phyloP scores from a whole-genome alignment of 2,797 vertebrate species.

The Gastrophryne carolinensis region DNA sequence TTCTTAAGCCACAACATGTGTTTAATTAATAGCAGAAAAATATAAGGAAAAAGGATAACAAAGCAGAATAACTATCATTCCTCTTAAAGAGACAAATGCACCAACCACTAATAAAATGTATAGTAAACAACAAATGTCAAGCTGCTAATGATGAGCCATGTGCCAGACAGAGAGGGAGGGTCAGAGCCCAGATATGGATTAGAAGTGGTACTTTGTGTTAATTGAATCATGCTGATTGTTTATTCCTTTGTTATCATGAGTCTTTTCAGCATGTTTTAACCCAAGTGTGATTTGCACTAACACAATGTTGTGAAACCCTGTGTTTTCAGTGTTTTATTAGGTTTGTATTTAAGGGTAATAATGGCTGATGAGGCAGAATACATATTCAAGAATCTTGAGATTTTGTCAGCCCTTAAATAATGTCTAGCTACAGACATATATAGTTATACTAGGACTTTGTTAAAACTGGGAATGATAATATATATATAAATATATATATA shows the following conservation, averaged over 20 bases:
- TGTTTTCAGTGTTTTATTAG: not conserved
- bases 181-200: not conserved
- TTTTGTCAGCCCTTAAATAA: not conserved
- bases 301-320: not conserved
- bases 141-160: not conserved
- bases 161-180: not conserved
- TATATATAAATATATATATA: too few species aligned
- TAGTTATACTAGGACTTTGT: too few species aligned
- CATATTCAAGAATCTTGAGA: not conserved
- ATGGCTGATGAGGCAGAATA: not conserved
- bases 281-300: not conserved
- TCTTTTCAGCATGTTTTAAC: not conserved
- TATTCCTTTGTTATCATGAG: not conserved
- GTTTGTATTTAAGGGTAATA: not conserved
- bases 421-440: too few species aligned
- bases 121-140: not conserved
- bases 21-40: too few species aligned
- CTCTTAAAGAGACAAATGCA: too few species aligned
- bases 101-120: too few species aligned
- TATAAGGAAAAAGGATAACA: too few species aligned
- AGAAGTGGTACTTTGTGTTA: not conserved
- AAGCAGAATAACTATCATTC: too few species aligned
- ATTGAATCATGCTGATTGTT: constrained; percentile 9
- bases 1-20: too few species aligned
- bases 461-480: too few species aligned